Evolutionary conservation across 2,113 vertebrate species (phyloP).

Genomic region (Lepus americanus): DNA sequence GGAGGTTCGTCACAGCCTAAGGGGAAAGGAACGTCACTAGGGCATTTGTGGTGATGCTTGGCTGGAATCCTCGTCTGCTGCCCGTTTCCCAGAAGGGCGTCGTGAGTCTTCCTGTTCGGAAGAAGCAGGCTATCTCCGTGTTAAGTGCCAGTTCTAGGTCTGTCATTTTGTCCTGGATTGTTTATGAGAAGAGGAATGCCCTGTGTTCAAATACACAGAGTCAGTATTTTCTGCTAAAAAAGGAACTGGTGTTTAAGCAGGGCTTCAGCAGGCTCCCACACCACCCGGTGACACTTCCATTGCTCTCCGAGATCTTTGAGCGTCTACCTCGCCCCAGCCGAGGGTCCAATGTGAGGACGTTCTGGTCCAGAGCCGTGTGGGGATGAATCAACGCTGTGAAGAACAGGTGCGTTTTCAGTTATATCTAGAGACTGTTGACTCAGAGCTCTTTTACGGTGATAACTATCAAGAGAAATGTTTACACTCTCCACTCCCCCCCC

Average conservation of each 20-base stretch:
- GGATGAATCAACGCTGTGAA: conserved; percentile 3
- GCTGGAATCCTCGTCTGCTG: background rate
- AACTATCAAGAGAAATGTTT: background rate
- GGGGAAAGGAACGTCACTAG: background rate
- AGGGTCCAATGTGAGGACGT: background rate
- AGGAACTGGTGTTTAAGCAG: background rate
- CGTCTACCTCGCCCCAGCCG: background rate
- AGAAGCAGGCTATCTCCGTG: background rate
- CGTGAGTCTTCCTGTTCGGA: background rate
- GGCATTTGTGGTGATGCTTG: background rate
- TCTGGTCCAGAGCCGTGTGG: background rate
- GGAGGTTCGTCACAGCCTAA: background rate
- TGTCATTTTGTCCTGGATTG: background rate
- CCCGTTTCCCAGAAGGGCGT: background rate
- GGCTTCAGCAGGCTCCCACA: background rate
- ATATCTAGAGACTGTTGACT: background rate
- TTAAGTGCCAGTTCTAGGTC: background rate
- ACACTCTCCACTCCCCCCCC: background rate
- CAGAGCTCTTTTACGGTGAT: conserved; percentile 12
- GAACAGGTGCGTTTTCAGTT: background rate
- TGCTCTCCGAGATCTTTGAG: background rate
- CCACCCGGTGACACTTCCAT: background rate
- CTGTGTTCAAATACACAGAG: background rate
- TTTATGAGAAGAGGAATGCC: background rate
- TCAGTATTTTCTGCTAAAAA: conserved; percentile 2